phyloP scores from a whole-genome alignment of 2,797 vertebrate species.

The Garrulus glandarius region DNA sequence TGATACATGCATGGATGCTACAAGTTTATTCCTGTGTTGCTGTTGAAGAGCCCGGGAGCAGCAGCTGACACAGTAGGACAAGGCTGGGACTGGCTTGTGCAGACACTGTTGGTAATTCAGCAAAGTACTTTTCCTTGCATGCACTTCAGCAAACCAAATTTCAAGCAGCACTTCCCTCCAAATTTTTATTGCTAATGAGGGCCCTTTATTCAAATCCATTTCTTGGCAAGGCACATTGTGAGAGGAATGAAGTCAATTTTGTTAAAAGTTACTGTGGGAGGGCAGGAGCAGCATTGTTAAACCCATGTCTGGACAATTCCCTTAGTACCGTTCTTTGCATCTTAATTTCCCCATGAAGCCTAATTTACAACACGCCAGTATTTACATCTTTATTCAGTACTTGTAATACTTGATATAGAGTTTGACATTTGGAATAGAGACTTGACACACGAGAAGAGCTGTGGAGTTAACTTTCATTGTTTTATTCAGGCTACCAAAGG shows the following conservation, averaged over 20 bases:
- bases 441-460: neutral
- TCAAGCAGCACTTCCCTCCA: neutral
- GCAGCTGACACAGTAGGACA: neutral
- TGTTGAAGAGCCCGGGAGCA: accelerated
- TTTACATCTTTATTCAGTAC: conserved; percentile 20
- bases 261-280: conserved; percentile 16
- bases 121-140: neutral
- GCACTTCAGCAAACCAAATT: neutral
- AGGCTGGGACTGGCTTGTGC: neutral
- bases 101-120: neutral
- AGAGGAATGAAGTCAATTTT: conserved; percentile 17
- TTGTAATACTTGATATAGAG: neutral
- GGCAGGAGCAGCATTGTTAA: conserved; percentile 16
- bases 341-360: conserved; percentile 1
- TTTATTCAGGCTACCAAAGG: neutral
- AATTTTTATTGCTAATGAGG: conserved; percentile 34
- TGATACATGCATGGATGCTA: neutral
- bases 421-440: neutral
- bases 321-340: neutral
- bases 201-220: conserved; percentile 6
- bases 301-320: conserved; percentile 9
- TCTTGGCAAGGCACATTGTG: neutral
- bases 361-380: neutral
- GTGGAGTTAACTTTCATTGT: neutral
- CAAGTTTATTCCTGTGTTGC: neutral